Base-by-base conservation (phyloP, 2,888 invertebrate genomes). In the Anthoptus insignis region DNA sequence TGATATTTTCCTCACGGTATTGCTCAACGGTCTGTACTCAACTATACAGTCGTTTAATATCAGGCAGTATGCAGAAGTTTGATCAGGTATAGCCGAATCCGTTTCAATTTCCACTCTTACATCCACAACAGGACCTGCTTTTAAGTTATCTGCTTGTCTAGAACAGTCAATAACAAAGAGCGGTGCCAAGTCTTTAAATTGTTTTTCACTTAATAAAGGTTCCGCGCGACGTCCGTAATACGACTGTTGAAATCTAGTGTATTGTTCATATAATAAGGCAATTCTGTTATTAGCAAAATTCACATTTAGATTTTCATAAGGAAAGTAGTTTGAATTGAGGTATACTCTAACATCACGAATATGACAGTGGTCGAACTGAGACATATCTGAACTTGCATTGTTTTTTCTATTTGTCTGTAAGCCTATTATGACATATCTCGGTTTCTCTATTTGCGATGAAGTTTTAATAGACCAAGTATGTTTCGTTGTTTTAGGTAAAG, bases 241-340 rank as follows among this genome's bases (percentile, higher is more conserved):
- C 7, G 65, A 66, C 59, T 69, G 67, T 49, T 53, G 65, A 57
- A 71, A 71, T 49, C 47, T 61, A 29, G 58, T 47, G 45, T 59
- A 65, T 45, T 45, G 37, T 19, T 58, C 39, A 34, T 59, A 42
- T 66, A 47, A 5, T 72, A 69, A 6, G 60, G 60, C 73, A 80
- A 80, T 42, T 76, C 71, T 19, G 79, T 16, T 19, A 19, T 42
- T 16, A 39, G 74, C 65, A 69, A 64, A 69, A 22, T 14, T 39
- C 3, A 39, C 22, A 70, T 81, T 81, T 64, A 82, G 60, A 73
- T 78, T 76, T 54, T 81, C 77, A 70, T 83, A 83, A 0, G 83
- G 82, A 73, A 78, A 85, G 14, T 70, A 69, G 60, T 81, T 77
- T 0, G 80, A 81, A 72, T 84, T 82, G 29, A 84, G 70, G 65